These are phyloP conservation scores for Leptinotarsa defecta DNA, from an alignment of 1,140 invertebrate genomes.

Conservation along the genomic window DNA sequence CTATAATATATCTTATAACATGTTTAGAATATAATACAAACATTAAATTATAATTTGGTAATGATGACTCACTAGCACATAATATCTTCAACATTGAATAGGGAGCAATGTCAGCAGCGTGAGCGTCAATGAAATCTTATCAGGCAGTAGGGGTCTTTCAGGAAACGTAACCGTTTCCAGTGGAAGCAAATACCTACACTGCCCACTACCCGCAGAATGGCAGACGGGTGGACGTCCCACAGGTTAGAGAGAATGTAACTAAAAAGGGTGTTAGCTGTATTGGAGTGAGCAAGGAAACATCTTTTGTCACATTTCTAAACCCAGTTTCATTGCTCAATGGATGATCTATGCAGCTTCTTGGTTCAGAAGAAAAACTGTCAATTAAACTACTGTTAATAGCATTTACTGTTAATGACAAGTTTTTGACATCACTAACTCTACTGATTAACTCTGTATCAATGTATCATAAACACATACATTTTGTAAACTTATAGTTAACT, in stretches of 20 bases:
- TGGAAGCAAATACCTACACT: constrained; percentile 76
- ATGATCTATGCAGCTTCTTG: too few relatives aligned
- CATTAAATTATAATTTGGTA: too few relatives aligned
- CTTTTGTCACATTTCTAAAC: background rate
- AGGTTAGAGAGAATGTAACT: constrained; percentile 47
- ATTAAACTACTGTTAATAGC: too few relatives aligned
- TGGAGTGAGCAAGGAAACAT: background rate
- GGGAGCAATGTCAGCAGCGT: constrained; percentile 45
- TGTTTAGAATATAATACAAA: too few relatives aligned
- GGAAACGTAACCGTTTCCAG: constrained; percentile 76
- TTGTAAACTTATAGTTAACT: too few relatives aligned
- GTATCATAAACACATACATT: too few relatives aligned
- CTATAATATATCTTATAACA: too few relatives aligned
- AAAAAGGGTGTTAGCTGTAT: background rate
- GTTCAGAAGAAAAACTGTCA: too few relatives aligned
- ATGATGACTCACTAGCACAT: background rate
- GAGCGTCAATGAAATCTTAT: constrained; percentile 45
- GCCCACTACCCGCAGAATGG: constrained; percentile 69
- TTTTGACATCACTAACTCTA: too few relatives aligned
- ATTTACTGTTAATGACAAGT: too few relatives aligned
- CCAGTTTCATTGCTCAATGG: background rate
- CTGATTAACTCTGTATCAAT: too few relatives aligned
- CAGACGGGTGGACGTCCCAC: constrained; percentile 48
- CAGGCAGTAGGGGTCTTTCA: constrained; percentile 58
- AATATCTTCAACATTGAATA: constrained; percentile 25